Conservation (phyloP, 2,888 invertebrate genomes). For the Pheosia gnoma region DNA sequence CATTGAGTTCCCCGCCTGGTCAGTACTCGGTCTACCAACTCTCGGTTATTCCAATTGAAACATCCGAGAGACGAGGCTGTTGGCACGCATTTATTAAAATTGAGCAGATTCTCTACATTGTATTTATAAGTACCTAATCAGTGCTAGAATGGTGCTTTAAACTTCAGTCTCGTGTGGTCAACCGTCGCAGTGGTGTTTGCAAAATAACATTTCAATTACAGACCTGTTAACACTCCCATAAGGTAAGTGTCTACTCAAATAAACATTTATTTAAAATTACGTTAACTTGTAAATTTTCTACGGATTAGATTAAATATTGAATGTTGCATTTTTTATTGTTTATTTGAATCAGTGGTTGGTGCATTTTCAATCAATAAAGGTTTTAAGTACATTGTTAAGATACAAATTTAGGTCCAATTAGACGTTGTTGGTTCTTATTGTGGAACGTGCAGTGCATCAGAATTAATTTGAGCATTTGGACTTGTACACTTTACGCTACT, state of each 20-base stretch:
- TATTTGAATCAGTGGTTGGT: not conserved
- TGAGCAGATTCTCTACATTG: conserved; percentile 27
- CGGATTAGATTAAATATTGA: conserved; percentile 8
- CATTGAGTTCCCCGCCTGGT: conserved; percentile 43
- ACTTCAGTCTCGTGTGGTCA: conserved; percentile 26
- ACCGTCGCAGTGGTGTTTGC: conserved; percentile 25
- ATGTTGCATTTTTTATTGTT: not conserved
- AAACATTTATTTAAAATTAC: conserved; percentile 6
- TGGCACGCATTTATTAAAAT: conserved; percentile 33
- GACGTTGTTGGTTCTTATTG: conserved; percentile 10
- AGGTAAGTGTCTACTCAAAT: conserved; percentile 21
- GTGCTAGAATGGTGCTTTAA: conserved; percentile 15
- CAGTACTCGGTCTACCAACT: conserved; percentile 26
- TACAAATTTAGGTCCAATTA: conserved; percentile 11
- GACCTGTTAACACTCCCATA: conserved; percentile 4
- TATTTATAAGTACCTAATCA: conserved; percentile 20
- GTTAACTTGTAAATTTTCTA: conserved; percentile 11
- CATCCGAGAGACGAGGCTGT: conserved; percentile 52
- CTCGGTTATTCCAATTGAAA: conserved; percentile 59
- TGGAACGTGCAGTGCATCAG: conserved; percentile 8
- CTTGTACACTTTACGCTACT: not conserved
- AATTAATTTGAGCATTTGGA: conserved; percentile 16
- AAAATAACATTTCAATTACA: conserved; percentile 8
- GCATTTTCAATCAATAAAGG: not conserved
- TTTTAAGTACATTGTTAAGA: not conserved